Percentiles rank a stretch among this genome's conserved stretches.
phyloP scores from a whole-genome alignment of 2,888 invertebrate species.

The Dicyrtoma fusca region DNA sequence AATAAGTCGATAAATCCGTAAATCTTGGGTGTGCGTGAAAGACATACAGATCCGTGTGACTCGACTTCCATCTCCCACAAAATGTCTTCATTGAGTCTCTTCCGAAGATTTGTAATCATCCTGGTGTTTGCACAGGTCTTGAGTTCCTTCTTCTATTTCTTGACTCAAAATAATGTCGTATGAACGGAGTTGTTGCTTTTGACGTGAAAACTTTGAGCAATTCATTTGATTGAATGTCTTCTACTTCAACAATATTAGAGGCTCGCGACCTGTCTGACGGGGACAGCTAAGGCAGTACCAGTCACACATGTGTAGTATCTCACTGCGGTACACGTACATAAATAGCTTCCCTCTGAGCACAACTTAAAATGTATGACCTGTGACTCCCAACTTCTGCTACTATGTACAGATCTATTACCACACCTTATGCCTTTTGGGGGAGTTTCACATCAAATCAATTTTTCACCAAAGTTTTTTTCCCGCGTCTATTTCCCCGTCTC shows the following conservation, averaged over 20 bases:
- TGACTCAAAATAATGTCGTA: background rate
- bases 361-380: background rate
- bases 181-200: no score
- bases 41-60: background rate
- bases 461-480: background rate
- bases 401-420: no score
- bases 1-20: no score
- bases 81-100: slow-evolving; percentile 25
- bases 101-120: slow-evolving; percentile 19
- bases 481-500: background rate
- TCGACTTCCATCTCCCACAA: background rate
- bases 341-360: no score
- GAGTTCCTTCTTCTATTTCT: background rate
- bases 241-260: background rate
- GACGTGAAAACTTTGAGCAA: no score
- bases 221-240: background rate
- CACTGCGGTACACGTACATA: no score
- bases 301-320: no score
- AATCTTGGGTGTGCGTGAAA: no score
- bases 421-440: no score
- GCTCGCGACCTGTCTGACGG: no score
- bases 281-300: no score
- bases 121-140: slow-evolving; percentile 19
- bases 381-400: background rate
- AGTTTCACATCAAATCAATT: no score